These are phyloP conservation scores for Sogatella furcifera DNA, from an alignment of 1,140 invertebrate species.

Conservation along the genomic window DNA sequence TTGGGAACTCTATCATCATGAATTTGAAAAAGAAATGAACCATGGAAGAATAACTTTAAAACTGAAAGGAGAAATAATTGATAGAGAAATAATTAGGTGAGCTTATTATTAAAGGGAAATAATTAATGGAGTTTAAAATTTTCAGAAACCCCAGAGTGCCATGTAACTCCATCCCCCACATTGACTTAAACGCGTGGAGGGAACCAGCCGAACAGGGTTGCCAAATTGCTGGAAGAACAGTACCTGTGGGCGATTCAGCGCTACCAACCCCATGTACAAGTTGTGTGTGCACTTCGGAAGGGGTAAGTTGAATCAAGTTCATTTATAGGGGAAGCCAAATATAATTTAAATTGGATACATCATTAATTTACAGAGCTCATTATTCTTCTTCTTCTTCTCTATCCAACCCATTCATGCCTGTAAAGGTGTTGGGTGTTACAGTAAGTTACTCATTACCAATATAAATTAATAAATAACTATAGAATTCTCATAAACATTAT, in stretches of 20 bases:
- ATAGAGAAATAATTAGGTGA: no score
- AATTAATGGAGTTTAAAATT: neutral
- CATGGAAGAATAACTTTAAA: no score
- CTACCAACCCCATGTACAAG: constrained; percentile 79
- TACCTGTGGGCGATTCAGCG: constrained; percentile 64
- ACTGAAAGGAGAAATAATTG: no score
- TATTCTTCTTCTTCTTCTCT: neutral
- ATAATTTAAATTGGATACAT: no score
- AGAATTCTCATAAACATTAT: no score
- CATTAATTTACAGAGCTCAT: neutral
- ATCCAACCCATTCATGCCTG: no score
- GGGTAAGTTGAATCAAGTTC: constrained; percentile 42
- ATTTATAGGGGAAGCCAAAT: neutral
- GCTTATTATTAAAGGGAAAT: no score
- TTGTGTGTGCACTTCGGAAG: constrained; percentile 72
- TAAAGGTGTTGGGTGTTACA: no score
- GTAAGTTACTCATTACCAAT: no score
- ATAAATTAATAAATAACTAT: no score
- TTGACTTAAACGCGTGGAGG: constrained; percentile 71
- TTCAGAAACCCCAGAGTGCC: constrained; percentile 64
- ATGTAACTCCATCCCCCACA: constrained; percentile 61
- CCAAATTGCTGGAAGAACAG: constrained; percentile 61
- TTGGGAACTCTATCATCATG: no score
- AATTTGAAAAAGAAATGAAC: no score
- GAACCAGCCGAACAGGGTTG: constrained; percentile 61